phyloP scores from a whole-genome alignment of 1,140 invertebrate species.

The Campodea augens region DNA sequence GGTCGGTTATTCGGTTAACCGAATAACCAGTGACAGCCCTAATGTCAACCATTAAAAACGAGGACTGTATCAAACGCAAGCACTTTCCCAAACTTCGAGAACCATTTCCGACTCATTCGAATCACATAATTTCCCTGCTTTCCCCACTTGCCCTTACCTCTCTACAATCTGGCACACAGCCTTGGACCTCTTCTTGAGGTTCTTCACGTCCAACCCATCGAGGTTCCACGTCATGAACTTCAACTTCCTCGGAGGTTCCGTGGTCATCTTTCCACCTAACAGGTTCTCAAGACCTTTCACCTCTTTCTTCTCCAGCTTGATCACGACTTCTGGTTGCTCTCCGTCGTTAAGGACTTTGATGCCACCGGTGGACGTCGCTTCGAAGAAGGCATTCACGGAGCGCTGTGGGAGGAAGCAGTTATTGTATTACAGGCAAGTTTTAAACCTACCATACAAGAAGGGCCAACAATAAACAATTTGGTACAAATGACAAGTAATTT shows the following conservation, averaged over 20 bases:
- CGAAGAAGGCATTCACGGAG: slow-evolving; percentile 26
- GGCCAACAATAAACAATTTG: too few species aligned
- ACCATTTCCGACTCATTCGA: too few species aligned
- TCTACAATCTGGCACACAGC: slow-evolving; percentile 30
- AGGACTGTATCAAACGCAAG: too few species aligned
- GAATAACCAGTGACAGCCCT: too few species aligned
- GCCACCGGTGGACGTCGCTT: slow-evolving; percentile 17
- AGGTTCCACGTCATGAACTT: slow-evolving; percentile 38
- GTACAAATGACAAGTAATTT: too few species aligned
- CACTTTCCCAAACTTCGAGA: too few species aligned
- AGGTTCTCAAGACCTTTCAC: not conserved
- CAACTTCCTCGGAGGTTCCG: slow-evolving; percentile 21
- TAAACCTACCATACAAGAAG: too few species aligned
- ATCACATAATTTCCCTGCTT: too few species aligned
- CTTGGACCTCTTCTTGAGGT: slow-evolving; percentile 30
- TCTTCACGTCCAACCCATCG: slow-evolving; percentile 36
- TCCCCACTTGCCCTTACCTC: too few species aligned
- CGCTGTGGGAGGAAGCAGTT: slow-evolving; percentile 5
- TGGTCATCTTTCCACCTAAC: slow-evolving; percentile 11
- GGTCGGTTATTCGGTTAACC: too few species aligned
- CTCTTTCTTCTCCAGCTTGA: slow-evolving; percentile 18
- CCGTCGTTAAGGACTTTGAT: slow-evolving; percentile 14
- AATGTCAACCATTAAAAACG: too few species aligned
- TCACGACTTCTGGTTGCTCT: slow-evolving; percentile 16
- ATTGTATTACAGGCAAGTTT: too few species aligned